phyloP scores from a whole-genome alignment of 2,797 vertebrate species.

The Alca torda region DNA sequence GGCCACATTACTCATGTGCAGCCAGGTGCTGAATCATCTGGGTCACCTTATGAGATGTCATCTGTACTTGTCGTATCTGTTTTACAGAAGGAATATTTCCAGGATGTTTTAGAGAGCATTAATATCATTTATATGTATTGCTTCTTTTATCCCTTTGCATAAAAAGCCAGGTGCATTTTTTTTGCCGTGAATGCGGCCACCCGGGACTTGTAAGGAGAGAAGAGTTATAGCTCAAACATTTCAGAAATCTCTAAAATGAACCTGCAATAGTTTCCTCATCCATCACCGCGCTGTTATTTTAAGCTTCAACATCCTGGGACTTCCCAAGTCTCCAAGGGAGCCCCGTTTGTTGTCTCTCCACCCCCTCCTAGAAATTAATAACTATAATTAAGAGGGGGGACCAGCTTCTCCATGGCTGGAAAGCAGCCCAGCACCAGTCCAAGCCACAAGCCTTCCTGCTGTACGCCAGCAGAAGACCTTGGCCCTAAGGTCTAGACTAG shows the following conservation, averaged over 20 bases:
- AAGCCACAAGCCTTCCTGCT: not conserved
- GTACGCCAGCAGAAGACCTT: not conserved
- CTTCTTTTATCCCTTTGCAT: conserved; percentile 33
- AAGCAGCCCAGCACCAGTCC: not conserved
- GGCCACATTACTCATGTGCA: not conserved
- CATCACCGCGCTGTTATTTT: not conserved
- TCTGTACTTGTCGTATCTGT: not conserved
- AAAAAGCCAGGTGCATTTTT: not conserved
- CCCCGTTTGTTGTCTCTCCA: not conserved
- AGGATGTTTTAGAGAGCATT: conserved; percentile 9
- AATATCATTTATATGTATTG: not conserved
- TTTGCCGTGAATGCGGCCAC: not conserved
- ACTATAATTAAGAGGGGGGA: not conserved
- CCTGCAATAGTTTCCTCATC: not conserved
- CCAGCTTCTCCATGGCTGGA: not conserved
- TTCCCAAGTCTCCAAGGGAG: not conserved
- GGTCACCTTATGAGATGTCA: not conserved
- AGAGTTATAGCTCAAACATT: not conserved
- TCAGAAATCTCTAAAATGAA: conserved; percentile 5
- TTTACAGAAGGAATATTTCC: conserved; percentile 29
- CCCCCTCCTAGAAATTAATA: not conserved
- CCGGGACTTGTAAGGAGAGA: not conserved
- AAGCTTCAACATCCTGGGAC: not conserved
- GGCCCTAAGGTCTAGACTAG: not conserved
- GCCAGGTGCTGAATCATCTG: conserved; percentile 6